Evolutionary conservation across 2,888 invertebrate species (phyloP).

Genomic region (Agrochola lota): DNA sequence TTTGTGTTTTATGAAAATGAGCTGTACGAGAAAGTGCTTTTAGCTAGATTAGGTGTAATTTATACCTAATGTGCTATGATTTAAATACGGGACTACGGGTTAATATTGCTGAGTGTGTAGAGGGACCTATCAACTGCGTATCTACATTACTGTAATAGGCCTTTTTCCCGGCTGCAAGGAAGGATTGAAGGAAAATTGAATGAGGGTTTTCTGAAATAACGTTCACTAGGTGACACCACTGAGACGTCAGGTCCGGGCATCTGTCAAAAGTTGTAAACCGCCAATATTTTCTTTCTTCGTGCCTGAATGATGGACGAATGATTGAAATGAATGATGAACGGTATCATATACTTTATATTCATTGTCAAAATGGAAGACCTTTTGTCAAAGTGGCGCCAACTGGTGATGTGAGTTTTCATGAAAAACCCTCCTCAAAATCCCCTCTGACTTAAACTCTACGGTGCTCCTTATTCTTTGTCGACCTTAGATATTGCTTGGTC

Average conservation of each 20-base stretch:
- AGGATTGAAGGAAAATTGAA: neutral
- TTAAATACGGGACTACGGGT: conserved; percentile 26
- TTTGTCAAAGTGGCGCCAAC: too few relatives aligned
- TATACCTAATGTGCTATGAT: conserved; percentile 16
- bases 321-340: too few relatives aligned
- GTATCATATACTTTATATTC: too few relatives aligned
- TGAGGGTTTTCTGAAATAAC: too few relatives aligned
- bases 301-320: too few relatives aligned
- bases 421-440: neutral
- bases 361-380: too few relatives aligned
- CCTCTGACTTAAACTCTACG: neutral
- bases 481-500: neutral
- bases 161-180: neutral
- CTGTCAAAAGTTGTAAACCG: too few relatives aligned
- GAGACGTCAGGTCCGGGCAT: too few relatives aligned
- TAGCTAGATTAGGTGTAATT: conserved; percentile 44
- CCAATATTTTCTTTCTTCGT: too few relatives aligned
- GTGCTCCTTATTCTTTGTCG: neutral
- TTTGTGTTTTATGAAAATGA: conserved; percentile 43
- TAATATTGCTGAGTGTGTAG: conserved; percentile 1
- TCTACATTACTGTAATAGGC: neutral
- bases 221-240: too few relatives aligned
- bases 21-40: conserved; percentile 47
- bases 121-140: neutral
- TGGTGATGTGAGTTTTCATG: too few relatives aligned